Conservation (phyloP, 2,113 vertebrate species). For the Peucedramus taeniatus region DNA sequence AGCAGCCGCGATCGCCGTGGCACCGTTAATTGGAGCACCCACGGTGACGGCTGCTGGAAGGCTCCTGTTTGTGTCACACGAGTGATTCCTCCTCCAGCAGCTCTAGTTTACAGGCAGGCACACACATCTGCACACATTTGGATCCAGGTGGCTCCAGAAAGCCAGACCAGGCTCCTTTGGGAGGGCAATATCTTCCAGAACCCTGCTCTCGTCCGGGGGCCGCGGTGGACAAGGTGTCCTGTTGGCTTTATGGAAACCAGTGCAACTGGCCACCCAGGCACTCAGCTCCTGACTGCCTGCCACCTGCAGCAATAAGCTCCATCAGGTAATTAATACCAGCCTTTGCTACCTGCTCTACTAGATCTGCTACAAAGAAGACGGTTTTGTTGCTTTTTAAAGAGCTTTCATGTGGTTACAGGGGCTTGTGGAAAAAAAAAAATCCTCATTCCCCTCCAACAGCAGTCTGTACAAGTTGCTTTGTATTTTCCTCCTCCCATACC, state of each 20-base stretch:
- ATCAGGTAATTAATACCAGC: slow-evolving; percentile 39
- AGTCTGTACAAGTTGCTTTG: not conserved
- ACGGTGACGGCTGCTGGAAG: slow-evolving; percentile 14
- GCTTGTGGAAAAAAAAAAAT: not conserved
- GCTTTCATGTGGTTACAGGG: slow-evolving; percentile 43
- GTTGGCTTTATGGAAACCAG: not conserved
- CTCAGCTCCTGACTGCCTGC: slow-evolving; percentile 5
- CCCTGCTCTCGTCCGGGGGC: not conserved
- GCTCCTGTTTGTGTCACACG: not conserved
- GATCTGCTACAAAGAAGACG: not conserved
- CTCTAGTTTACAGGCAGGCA: not conserved
- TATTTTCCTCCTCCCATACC: not conserved
- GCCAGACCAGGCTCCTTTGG: not conserved
- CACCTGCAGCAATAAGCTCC: slow-evolving; percentile 48
- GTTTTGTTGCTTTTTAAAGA: slow-evolving; percentile 18
- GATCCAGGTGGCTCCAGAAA: slow-evolving; percentile 28
- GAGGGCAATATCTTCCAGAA: not conserved
- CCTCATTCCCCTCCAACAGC: not conserved
- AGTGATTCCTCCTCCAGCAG: not conserved
- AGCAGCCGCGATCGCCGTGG: not conserved
- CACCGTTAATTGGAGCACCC: slow-evolving; percentile 63
- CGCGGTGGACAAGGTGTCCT: not conserved
- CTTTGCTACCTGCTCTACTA: slow-evolving; percentile 17
- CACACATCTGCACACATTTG: fast-evolving
- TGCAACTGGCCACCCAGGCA: not conserved